Evolutionary conservation across 2,888 invertebrate genomes (phyloP).

Genomic region (Ischnus inquisitorius): DNA sequence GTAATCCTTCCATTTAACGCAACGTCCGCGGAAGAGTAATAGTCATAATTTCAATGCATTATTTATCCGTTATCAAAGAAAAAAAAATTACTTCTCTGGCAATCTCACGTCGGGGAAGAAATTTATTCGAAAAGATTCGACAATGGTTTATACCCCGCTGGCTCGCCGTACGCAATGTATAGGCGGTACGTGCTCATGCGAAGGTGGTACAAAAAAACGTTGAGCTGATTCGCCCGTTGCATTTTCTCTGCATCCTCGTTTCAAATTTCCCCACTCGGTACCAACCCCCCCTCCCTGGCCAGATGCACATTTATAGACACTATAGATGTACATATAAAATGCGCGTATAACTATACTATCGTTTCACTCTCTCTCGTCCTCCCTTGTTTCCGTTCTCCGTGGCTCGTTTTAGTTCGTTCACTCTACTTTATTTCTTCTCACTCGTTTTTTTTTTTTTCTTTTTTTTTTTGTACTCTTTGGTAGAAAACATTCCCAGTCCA

Average conservation of each 20-base stretch:
- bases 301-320: slow-evolving; percentile 17
- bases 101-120: slow-evolving; percentile 69
- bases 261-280: slow-evolving; percentile 9
- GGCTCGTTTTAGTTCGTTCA: slow-evolving; percentile 12
- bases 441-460: slow-evolving; percentile 1
- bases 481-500: slow-evolving; percentile 57
- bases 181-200: slow-evolving; percentile 17
- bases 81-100: background rate
- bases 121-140: slow-evolving; percentile 80
- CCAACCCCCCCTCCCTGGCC: background rate
- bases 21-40: background rate
- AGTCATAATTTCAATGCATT: background rate
- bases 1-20: background rate
- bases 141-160: slow-evolving; percentile 69
- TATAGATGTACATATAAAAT: background rate
- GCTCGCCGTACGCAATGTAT: slow-evolving; percentile 3
- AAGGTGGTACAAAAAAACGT: background rate
- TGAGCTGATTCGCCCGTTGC: slow-evolving; percentile 29
- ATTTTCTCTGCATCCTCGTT: slow-evolving; percentile 30
- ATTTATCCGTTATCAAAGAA: slow-evolving; percentile 1
- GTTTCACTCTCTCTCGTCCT: slow-evolving; percentile 34
- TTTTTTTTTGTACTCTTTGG: slow-evolving; percentile 39
- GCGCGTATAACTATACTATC: slow-evolving; percentile 22
- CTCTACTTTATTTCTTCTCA: slow-evolving; percentile 13
- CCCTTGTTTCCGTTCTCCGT: slow-evolving; percentile 11